Evolutionary conservation across 2,888 invertebrate species (phyloP), one percentile per base, ranked within the genome.

Genomic region (Acleris cristana): DNA sequence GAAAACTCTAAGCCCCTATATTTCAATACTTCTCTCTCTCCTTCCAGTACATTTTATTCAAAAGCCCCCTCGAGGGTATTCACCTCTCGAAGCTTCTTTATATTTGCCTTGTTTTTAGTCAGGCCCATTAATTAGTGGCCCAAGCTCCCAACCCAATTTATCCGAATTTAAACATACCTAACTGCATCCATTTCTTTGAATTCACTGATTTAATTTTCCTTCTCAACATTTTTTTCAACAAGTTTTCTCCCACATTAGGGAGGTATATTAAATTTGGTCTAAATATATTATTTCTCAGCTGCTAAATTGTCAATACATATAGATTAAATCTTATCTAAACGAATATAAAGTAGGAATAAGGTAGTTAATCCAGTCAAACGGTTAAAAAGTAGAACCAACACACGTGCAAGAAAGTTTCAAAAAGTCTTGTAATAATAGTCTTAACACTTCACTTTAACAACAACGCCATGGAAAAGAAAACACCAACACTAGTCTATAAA

Each of bases 351-450:
- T 64, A 69, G 70, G 59, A 65, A 71, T 70, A 68, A 74, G 67
- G 62, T 67, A 69, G 74, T 75, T 75, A 75, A 74, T 72, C 72
- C 74, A 74, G 73, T 75, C 73, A 77, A 76, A 77, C 70, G 73
- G 45, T 70, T 73, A 72, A 68, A 73, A 60, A 30, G n/a, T 48
- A 23, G 75, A 70, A 77, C 70, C 72, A 79, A 79, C 77, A 81
- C 78, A 75, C 83, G 82, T 83, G 83, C 82, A 79, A 77, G 63
- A 72, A 72, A 40, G 34, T 72, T 71, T 73, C 14, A 45, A 48
- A 45, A 70, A 69, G 54, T 71, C 69, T 73, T 60, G 51, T 72
- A 69, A 69, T 69, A 70, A 70, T 66, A 40, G 49, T 73, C 70
- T 72, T 63, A 68, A 69, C 72, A 75, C 68, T 73, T 70, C 71